Evolutionary conservation across 2,888 invertebrate genomes (phyloP).

Genomic region (Orthosia cruda): DNA sequence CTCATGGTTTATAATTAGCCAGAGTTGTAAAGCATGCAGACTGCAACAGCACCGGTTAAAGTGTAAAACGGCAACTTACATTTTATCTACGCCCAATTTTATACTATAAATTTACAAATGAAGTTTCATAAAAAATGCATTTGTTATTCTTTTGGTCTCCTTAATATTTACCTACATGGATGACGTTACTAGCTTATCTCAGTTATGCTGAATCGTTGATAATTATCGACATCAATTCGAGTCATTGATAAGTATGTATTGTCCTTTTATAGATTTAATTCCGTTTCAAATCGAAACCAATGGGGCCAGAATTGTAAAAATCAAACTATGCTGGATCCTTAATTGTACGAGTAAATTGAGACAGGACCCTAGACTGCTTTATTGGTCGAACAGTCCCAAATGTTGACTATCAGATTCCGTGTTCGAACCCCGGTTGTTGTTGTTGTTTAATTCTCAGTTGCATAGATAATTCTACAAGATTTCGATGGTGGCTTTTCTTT

Average conservation of each 20-base stretch:
- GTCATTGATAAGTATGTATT: slow-evolving; percentile 14
- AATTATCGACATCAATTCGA: slow-evolving; percentile 27
- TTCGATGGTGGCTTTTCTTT: neutral
- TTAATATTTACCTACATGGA: slow-evolving; percentile 27
- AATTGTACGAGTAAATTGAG: no score
- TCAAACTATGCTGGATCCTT: neutral
- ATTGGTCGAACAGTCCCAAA: neutral
- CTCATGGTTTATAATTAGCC: neutral
- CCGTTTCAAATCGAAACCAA: neutral
- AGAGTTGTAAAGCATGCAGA: neutral
- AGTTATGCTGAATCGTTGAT: slow-evolving; percentile 19
- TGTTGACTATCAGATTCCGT: neutral
- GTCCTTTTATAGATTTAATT: slow-evolving; percentile 1
- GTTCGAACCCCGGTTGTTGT: neutral
- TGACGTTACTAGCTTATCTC: slow-evolving; percentile 48
- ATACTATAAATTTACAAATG: neutral
- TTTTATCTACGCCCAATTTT: no score
- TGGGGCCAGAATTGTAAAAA: neutral
- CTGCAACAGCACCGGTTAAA: neutral
- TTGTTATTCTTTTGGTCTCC: slow-evolving; percentile 9
- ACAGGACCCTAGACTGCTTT: neutral
- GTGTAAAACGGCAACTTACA: neutral
- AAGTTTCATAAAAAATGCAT: neutral
- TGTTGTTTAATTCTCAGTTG: neutral
- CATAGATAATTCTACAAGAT: neutral